These are phyloP conservation scores for Macropis europaea DNA, from an alignment of 2,888 invertebrate genomes.

Conservation along the genomic window DNA sequence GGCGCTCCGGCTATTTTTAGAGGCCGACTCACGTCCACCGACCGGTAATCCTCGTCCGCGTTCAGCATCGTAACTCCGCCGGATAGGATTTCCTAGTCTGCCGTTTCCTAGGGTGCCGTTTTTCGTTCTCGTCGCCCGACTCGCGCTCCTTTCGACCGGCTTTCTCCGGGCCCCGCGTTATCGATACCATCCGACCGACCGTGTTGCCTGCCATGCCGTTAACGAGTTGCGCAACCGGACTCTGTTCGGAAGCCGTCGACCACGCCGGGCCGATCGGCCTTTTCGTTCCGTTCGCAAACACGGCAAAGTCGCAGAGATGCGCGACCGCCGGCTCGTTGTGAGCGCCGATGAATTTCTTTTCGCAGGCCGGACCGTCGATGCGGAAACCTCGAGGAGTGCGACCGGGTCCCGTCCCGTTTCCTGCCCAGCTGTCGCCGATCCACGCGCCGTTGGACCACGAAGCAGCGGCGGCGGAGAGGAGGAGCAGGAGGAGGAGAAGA, in stretches of 20 bases:
- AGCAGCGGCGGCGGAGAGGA: slow-evolving; percentile 22
- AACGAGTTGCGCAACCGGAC: slow-evolving; percentile 13
- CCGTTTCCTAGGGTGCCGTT: slow-evolving; percentile 12
- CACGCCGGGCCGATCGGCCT: background rate
- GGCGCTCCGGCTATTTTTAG: slow-evolving; percentile 73
- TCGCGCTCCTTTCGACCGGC: background rate
- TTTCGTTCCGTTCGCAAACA: background rate
- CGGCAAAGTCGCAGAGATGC: background rate
- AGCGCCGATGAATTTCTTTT: slow-evolving; percentile 19
- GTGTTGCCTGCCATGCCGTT: background rate
- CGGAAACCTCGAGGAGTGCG: background rate
- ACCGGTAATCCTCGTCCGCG: slow-evolving; percentile 66
- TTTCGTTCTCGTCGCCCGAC: slow-evolving; percentile 4
- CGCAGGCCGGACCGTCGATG: slow-evolving; percentile 9
- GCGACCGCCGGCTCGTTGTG: background rate
- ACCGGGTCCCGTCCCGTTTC: slow-evolving; percentile 30
- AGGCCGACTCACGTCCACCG: slow-evolving; percentile 74
- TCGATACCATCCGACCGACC: slow-evolving; percentile 11
- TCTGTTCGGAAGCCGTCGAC: slow-evolving; percentile 8
- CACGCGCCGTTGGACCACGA: slow-evolving; percentile 54
- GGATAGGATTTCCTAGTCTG: slow-evolving; percentile 65
- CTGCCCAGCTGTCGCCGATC: slow-evolving; percentile 64
- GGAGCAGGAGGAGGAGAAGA: slow-evolving; percentile 13
- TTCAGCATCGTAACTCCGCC: slow-evolving; percentile 12
- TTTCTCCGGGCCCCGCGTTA: slow-evolving; percentile 15